Base-by-base conservation (phyloP, 2,113 vertebrate species). In the Perca schrenkii region DNA sequence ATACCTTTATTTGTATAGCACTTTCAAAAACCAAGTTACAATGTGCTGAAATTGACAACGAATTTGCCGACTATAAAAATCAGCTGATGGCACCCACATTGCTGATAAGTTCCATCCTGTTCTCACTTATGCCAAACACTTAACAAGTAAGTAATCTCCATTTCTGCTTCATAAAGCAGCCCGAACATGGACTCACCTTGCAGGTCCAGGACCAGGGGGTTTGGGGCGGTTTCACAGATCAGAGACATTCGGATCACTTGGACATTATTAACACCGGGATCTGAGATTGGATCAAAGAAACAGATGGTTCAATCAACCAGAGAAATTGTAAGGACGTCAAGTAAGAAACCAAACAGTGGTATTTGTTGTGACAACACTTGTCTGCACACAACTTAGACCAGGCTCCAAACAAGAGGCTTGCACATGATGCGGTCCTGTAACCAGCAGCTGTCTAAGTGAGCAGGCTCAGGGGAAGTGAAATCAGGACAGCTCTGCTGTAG, bases 171-270 rank as follows among this genome's bases (percentile, higher is more conserved):
- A 22, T 58, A 28, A 46, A 70, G 2, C 57, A 54, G 31, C 7
- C 14, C 3, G 1, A 43, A 70, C 14, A 6, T 13, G 14, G 8
- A 70, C 95, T 95, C 87, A 98, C 98, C 97, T 87, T 91, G 95
- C 87, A 99, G 94, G 88, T 99, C 97, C 88, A 99, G 92, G 68
- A 96, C 89, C 89, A 99, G 93, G 1, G 97, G 97, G 2, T 93
- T 92, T 0, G 97, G 97, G 49, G 97, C 94, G 0, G 75, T 80
- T 17, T 95, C 81, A 6, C 98, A 98, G 19, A 98, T 85, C 91
- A 99, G 87, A 25, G 96, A 96, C 93, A 99, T 94, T 74, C 96
- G 96, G 54, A 96, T 98, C 91, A 99, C 97, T 60, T 97, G 92
- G 54, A 99, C 98, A 0, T 98, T 99, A 8, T 97, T 95, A 81